Conservation (phyloP, 2,888 invertebrate species). For the Encarsia formosa region DNA sequence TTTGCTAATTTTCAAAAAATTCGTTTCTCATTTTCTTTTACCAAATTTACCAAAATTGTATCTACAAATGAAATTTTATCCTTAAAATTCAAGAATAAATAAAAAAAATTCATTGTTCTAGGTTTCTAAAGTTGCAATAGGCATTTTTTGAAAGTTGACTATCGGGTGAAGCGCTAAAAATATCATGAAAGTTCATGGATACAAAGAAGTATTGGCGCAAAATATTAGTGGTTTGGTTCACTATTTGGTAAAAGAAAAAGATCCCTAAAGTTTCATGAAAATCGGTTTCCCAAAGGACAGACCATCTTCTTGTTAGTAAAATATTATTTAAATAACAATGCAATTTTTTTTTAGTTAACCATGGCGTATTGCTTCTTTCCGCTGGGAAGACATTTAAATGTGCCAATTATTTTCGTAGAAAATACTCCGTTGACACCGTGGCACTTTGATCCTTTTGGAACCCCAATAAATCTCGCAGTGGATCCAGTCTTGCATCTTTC, state of each 20-base stretch:
- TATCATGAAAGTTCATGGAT: background rate
- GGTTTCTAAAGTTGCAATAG: constrained; percentile 6
- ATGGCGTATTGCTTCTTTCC: constrained; percentile 38
- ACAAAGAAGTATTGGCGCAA: too few relatives aligned
- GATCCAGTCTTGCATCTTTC: constrained; percentile 31
- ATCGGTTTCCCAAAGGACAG: background rate
- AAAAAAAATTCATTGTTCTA: constrained; percentile 10
- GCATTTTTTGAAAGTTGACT: constrained; percentile 2
- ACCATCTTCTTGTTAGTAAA: background rate
- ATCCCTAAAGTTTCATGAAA: too few relatives aligned
- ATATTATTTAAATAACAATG: constrained; percentile 5
- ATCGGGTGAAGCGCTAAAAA: background rate
- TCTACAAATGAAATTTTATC: constrained; percentile 8
- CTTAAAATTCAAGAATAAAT: too few relatives aligned
- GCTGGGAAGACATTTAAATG: constrained; percentile 36
- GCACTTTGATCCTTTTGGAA: constrained; percentile 34
- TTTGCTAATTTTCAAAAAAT: too few relatives aligned
- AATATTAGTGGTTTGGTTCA: too few relatives aligned
- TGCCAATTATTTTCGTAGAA: constrained; percentile 35
- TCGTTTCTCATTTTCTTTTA: too few relatives aligned
- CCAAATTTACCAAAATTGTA: too few relatives aligned
- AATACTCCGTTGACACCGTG: constrained; percentile 35
- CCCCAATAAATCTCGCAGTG: constrained; percentile 33
- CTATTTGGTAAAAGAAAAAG: too few relatives aligned
- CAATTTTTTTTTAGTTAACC: constrained; percentile 33